These are phyloP conservation scores for Aptenodytes patagonicus DNA, from an alignment of 2,113 vertebrate genomes.

Conservation along the genomic window DNA sequence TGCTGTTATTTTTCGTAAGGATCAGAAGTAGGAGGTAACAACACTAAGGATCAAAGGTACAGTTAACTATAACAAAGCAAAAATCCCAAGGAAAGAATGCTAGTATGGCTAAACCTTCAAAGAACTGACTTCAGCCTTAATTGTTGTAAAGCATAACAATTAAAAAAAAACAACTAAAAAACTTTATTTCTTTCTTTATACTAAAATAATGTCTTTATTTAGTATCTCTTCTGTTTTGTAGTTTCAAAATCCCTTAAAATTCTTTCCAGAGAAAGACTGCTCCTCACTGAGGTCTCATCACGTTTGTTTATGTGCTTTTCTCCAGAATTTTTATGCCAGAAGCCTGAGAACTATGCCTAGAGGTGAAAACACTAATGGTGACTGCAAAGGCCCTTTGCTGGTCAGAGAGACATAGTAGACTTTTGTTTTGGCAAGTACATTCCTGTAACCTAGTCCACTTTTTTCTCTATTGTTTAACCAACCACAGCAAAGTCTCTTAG, in stretches of 20 bases:
- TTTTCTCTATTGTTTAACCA: conserved; percentile 19
- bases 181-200: background rate
- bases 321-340: background rate
- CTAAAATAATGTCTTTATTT: background rate
- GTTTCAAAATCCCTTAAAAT: background rate
- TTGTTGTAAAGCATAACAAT: background rate
- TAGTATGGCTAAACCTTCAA: background rate
- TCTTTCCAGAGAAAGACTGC: background rate
- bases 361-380: background rate
- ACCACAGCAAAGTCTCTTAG: background rate
- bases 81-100: background rate
- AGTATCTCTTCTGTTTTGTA: background rate
- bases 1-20: background rate
- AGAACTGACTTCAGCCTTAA: background rate
- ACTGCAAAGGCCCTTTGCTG: background rate
- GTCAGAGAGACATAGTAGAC: background rate
- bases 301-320: background rate
- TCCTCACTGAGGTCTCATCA: background rate
- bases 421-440: background rate
- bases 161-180: background rate
- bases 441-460: background rate
- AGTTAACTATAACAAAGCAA: background rate
- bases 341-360: background rate
- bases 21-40: background rate
- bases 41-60: background rate